phyloP scores from a whole-genome alignment of 2,797 vertebrate species.

The Perdix hodgsoniae region DNA sequence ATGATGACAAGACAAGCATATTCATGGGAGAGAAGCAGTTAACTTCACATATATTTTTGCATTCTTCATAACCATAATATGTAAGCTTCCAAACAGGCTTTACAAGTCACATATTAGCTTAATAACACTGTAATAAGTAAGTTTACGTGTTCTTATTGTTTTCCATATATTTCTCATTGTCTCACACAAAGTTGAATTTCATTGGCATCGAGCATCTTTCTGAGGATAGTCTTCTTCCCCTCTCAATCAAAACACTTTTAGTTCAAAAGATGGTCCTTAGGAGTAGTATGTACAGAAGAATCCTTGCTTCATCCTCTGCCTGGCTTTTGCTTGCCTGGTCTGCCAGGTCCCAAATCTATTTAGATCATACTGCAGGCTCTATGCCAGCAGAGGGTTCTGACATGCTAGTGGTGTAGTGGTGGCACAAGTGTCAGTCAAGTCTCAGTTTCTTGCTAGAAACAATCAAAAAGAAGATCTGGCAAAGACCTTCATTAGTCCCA shows the following conservation, averaged over 20 bases:
- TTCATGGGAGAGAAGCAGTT: conserved; percentile 31
- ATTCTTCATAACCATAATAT: neutral
- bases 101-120: conserved; percentile 48
- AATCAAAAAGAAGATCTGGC: neutral
- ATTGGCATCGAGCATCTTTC: neutral
- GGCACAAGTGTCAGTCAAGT: neutral
- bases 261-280: neutral
- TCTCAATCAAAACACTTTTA: neutral
- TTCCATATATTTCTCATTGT: conserved; percentile 39
- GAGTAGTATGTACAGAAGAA: neutral
- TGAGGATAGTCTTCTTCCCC: neutral
- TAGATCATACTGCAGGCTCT: neutral
- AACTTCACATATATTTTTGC: conserved; percentile 52
- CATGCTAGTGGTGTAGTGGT: neutral
- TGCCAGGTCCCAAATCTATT: rapidly evolving
- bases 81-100: conserved; percentile 37
- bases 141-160: neutral
- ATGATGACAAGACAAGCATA: conserved; percentile 38
- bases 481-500: neutral
- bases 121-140: conserved; percentile 35
- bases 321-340: rapidly evolving
- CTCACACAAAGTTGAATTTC: conserved; percentile 11
- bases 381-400: neutral
- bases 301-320: neutral
- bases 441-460: neutral